Evolutionary conservation across 2,113 vertebrate genomes (phyloP).

Genomic region (Plestiodon gilberti): DNA sequence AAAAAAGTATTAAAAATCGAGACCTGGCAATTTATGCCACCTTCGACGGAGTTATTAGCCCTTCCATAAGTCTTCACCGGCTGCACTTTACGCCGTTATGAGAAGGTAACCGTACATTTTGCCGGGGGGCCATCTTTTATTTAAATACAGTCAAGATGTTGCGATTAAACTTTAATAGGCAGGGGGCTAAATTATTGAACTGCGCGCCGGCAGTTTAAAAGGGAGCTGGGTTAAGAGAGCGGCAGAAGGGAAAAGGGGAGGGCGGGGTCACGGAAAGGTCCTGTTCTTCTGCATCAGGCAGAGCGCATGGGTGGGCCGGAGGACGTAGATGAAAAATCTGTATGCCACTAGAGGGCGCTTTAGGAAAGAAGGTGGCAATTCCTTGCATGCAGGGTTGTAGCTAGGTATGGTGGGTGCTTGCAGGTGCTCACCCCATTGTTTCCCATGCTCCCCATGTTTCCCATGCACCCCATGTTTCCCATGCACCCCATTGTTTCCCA

Average conservation of each 20-base stretch:
- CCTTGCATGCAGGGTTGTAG: not conserved
- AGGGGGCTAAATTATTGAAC: conserved; percentile 1
- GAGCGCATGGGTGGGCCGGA: not conserved
- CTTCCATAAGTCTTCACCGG: conserved; percentile 15
- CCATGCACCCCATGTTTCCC: too few species aligned
- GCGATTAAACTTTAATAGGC: conserved; percentile 17
- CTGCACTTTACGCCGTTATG: conserved; percentile 16
- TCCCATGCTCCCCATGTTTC: too few species aligned
- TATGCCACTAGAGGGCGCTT: not conserved
- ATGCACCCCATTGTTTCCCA: too few species aligned
- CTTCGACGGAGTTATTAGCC: conserved; percentile 36
- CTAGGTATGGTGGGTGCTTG: too few species aligned
- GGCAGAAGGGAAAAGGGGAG: not conserved
- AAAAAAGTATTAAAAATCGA: conserved; percentile 14
- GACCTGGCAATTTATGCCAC: conserved; percentile 15
- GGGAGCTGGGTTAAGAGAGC: not conserved
- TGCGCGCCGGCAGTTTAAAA: not conserved
- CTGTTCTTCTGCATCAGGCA: not conserved
- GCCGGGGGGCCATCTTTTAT: conserved; percentile 17
- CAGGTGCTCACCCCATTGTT: too few species aligned
- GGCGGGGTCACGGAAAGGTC: not conserved
- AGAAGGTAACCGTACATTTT: conserved; percentile 19
- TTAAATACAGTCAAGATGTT: conserved; percentile 13
- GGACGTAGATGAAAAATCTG: not conserved
- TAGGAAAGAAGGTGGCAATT: not conserved